Evolutionary conservation across 2,113 vertebrate species (phyloP), one percentile per base, ranked within the genome.

Genomic region (Otocyon megalotis): DNA sequence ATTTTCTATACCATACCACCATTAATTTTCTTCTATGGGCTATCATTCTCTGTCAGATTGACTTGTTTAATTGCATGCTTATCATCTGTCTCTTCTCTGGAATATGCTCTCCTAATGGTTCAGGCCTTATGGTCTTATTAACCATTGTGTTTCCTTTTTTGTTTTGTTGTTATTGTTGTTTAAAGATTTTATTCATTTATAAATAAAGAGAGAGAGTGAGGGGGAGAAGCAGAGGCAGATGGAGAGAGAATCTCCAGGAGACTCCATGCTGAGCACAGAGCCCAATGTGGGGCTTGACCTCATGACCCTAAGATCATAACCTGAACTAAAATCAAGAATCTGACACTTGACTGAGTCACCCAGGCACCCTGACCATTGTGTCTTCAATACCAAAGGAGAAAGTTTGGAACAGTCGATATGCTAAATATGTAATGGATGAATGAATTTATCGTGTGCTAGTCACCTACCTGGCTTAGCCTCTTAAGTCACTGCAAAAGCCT

Each of bases 391-490:
- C 88, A 86, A 26, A 30, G 16, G 4, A n/a, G 30, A 82, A 89
- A 22, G 24, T 77, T 90, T 90, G n/a, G 60, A 92, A 87, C 4
- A 56, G 13, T 53, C 54, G 7, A 2, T 72, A 13, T 67, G 13
- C 82, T 76, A 88, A 16, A 28, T 94, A 72, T 77, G 94, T 96
- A 83, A 96, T 37, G 17, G 82, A 77, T 35, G 11, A 90, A 74
- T 87, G 28, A 24, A 72, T 76, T 62, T 82, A 69, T 74, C n/a
- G 7, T 50, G 24, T 87, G 62, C 17, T 79, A 84, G 12, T 35
- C 43, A 81, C 32, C 67, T 81, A 76, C 6, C 48, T 92, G 30
- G 4, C 6, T 82, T 69, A 69, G 13, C 8, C n/a, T 86, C 28
- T 91, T 77, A 93, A 82, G 50, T 93, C 26, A 80, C 28, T 67